Evolutionary conservation across 2,888 invertebrate species (phyloP), one percentile per base, ranked within the genome.

Genomic region (Thymelicus acteon): DNA sequence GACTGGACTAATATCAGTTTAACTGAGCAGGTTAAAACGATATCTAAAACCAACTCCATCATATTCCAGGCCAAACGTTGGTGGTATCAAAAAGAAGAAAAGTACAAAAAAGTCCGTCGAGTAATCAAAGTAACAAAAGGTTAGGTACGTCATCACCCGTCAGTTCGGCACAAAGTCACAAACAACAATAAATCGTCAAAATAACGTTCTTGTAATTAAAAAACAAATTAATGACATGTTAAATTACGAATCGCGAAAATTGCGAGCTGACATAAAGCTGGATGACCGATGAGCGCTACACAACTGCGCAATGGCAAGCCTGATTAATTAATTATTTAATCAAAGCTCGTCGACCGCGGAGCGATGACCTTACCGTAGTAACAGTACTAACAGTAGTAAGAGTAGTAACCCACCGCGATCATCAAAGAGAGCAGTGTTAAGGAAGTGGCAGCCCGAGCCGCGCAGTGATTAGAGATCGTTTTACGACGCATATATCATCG

Each of bases 301-400:
- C 19, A 19, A 19, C 24, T 15, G 39, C 48, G 37, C 48, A 49
- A 57, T 65, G 48, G 60, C 60, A 60, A 39, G 49, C 67, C 15
- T n/a, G 40, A 60, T 67, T 67, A 67, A 67, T 67, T 67, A 61
- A 67, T 52, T 49, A 67, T 61, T 60, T 67, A 67, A 67, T 67
- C 67, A 40, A 40, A 67, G 61, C 52, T 40, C 49, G 39, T 44
- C 24, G 57, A 65, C 60, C 61, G 10, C 61, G 10, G 67, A 67
- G 52, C 67, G 44, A 54, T 61, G 67, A 67, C 49, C 67, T 60
- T 31, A 31, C 31, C 39, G 4, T 10, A 13, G 13, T 12, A 15
- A n/a, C 13, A n/a, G 13, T n/a, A n/a, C n/a, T n/a, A n/a, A n/a
- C n/a, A n/a, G n/a, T n/a, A n/a, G n/a, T n/a, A n/a, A n/a, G n/a